phyloP scores from a whole-genome alignment of 1,140 invertebrate species.

The Drosophila burlai region DNA sequence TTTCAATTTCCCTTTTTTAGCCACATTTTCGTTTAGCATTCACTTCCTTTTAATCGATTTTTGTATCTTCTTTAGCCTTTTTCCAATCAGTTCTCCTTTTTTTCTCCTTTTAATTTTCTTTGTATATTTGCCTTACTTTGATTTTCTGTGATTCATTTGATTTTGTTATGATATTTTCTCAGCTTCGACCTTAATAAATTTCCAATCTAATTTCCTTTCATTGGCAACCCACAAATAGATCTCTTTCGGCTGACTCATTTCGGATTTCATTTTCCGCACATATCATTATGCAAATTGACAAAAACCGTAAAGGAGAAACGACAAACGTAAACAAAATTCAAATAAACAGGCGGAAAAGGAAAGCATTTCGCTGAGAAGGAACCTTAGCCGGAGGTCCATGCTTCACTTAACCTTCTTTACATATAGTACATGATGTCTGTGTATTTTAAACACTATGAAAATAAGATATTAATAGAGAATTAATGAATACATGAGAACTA shows the following conservation, averaged over 20 bases:
- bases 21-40: constrained; percentile 8
- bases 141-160: constrained; percentile 8
- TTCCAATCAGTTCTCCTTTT: background rate
- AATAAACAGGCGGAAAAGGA: constrained; percentile 8
- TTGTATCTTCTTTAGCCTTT: background rate
- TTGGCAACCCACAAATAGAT: constrained; percentile 4
- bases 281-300: constrained; percentile 46
- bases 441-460: background rate
- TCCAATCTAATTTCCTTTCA: constrained; percentile 9
- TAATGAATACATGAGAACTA: background rate
- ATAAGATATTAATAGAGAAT: background rate
- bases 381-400: background rate
- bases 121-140: constrained; percentile 7
- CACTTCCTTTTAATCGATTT: constrained; percentile 13
- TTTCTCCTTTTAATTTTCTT: background rate
- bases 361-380: background rate
- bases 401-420: constrained; percentile 3
- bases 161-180: constrained; percentile 19
- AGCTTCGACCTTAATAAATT: constrained; percentile 12
- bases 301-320: constrained; percentile 14
- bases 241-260: constrained; percentile 10
- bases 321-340: constrained; percentile 27
- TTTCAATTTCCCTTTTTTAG: constrained; percentile 23
- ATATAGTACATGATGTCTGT: background rate
- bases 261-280: constrained; percentile 10